phyloP scores from a whole-genome alignment of 2,888 invertebrate genomes.

The Watsonalla binaria region DNA sequence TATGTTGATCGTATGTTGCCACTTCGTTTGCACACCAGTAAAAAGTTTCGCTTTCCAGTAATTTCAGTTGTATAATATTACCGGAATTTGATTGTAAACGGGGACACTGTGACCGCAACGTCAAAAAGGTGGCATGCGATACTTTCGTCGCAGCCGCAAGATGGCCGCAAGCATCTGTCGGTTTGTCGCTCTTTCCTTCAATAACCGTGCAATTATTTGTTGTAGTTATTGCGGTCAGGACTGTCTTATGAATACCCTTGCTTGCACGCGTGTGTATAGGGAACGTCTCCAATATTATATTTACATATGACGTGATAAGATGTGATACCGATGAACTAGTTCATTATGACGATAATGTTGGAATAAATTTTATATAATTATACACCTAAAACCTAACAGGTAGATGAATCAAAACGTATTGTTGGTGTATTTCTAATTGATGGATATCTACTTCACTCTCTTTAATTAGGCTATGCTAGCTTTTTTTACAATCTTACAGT shows the following conservation, averaged over 20 bases:
- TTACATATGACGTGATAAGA: too few relatives aligned
- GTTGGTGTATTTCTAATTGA: too few relatives aligned
- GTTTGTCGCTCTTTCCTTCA: conserved; percentile 69
- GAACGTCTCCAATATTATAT: too few relatives aligned
- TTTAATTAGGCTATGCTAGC: too few relatives aligned
- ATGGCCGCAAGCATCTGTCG: conserved; percentile 76
- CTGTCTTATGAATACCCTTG: conserved; percentile 50
- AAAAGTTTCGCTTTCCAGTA: conserved; percentile 47
- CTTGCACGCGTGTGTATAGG: too few relatives aligned
- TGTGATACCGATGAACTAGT: too few relatives aligned
- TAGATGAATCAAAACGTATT: too few relatives aligned
- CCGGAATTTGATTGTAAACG: conserved; percentile 71
- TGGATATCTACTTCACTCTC: too few relatives aligned
- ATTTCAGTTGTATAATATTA: conserved; percentile 50
- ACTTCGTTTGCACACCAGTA: conserved; percentile 40
- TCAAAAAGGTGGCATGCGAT: conserved; percentile 59
- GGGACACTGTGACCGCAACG: conserved; percentile 69
- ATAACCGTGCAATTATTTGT: conserved; percentile 67
- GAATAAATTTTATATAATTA: too few relatives aligned
- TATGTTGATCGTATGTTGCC: conserved; percentile 26
- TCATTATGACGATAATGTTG: too few relatives aligned
- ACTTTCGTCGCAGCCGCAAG: conserved; percentile 56
- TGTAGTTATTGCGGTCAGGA: conserved; percentile 62
- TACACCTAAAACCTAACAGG: too few relatives aligned
- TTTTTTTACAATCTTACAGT: too few relatives aligned